A percentile compares a stretch with the other conserved stretches of the same genome.
Evolutionary conservation across 2,797 vertebrate species (phyloP).

Genomic region (Paratrypauchen microcephalus): DNA sequence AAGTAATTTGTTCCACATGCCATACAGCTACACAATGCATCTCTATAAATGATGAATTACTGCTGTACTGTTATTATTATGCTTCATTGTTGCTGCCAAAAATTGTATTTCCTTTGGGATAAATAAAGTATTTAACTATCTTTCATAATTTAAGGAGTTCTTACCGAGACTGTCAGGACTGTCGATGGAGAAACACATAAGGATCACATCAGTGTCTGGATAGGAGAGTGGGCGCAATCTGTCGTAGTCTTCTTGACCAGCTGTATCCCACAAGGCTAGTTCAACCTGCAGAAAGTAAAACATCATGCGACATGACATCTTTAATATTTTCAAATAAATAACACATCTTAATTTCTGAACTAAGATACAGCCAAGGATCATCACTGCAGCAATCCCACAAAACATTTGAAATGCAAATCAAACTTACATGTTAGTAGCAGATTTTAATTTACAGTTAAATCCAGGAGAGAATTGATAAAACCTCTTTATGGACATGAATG

Average conservation of each 20-base stretch:
- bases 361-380: background rate
- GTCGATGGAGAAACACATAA: conserved; percentile 91
- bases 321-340: background rate
- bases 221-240: conserved; percentile 86
- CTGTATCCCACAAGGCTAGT: conserved; percentile 88
- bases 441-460: no score
- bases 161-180: conserved; percentile 88
- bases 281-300: conserved; percentile 76
- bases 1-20: no score
- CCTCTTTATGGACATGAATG: background rate
- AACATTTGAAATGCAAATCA: background rate
- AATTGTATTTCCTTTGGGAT: no score
- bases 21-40: no score
- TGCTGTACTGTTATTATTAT: no score
- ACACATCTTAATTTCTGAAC: background rate
- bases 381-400: background rate
- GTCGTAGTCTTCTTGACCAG: conserved; percentile 88
- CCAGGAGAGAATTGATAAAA: background rate
- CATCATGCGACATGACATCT: background rate
- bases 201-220: conserved; percentile 88
- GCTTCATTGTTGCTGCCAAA: no score
- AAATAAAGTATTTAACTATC: no score
- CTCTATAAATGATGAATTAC: no score
- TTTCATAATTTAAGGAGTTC: conserved; percentile 9
- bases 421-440: no score